Conservation (phyloP, 2,797 vertebrate species). For the Dipus sagitta region DNA sequence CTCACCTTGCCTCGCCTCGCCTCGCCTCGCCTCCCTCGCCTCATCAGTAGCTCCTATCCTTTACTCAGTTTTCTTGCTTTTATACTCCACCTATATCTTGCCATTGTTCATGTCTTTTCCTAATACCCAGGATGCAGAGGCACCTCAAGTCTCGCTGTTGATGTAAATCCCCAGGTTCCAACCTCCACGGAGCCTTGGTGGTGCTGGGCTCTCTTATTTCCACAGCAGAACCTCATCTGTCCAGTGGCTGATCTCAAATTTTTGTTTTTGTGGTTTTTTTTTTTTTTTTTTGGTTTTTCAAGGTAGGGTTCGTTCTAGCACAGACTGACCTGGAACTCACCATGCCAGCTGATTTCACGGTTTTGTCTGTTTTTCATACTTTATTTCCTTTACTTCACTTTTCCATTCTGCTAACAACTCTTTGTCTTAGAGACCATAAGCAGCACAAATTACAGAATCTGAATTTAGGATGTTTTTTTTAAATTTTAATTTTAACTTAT, state of each 20-base stretch:
- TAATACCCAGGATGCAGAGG: fast-evolving
- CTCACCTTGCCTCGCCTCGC: not conserved
- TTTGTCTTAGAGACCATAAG: not conserved
- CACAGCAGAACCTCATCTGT: fast-evolving
- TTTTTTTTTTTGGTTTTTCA: too few species aligned
- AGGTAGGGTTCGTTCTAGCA: too few species aligned
- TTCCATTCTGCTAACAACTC: not conserved
- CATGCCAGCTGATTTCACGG: not conserved
- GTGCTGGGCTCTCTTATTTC: not conserved
- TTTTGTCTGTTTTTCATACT: not conserved
- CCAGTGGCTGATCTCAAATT: not conserved
- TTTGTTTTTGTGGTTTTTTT: too few species aligned
- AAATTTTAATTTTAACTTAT: too few species aligned
- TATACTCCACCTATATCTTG: not conserved
- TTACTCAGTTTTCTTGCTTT: not conserved
- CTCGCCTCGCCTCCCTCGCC: not conserved
- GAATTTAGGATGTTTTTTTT: not conserved
- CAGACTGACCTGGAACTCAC: too few species aligned
- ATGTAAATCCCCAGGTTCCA: not conserved
- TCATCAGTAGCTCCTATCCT: too few species aligned
- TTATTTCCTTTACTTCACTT: not conserved
- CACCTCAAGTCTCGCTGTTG: not conserved
- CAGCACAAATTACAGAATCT: not conserved
- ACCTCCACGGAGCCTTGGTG: fast-evolving
- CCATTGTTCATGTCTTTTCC: not conserved